Conservation (phyloP, 2,113 vertebrate genomes). For the Clinocottus analis region DNA sequence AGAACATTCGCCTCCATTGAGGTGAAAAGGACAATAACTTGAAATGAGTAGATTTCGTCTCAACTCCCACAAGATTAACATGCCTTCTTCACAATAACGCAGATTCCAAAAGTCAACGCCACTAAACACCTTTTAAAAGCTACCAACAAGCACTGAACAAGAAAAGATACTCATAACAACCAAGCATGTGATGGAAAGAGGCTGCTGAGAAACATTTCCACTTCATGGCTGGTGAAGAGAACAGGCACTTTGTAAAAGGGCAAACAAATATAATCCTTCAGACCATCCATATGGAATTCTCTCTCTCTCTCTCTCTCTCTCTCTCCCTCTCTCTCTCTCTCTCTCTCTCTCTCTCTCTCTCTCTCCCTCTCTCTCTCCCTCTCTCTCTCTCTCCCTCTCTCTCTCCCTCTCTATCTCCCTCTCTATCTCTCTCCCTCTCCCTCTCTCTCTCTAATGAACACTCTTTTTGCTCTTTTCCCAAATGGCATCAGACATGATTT, state of each 20-base stretch:
- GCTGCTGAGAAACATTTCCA: slow-evolving; percentile 9
- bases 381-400: too few species aligned
- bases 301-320: too few species aligned
- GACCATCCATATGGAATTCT: slow-evolving; percentile 8
- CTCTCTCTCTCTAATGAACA: too few species aligned
- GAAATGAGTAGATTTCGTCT: neutral
- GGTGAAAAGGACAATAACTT: neutral
- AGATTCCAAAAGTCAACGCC: neutral
- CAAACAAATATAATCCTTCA: neutral
- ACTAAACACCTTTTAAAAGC: neutral
- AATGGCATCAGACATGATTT: slow-evolving; percentile 24
- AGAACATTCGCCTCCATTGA: neutral
- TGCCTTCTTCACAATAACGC: neutral
- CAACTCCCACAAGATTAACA: neutral
- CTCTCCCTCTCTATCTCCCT: too few species aligned
- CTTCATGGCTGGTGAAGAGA: neutral
- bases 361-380: too few species aligned
- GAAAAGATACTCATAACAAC: slow-evolving; percentile 13
- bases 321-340: too few species aligned
- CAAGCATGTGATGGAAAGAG: slow-evolving; percentile 26
- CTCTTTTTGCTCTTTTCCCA: slow-evolving; percentile 13
- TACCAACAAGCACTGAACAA: neutral
- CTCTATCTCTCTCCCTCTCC: too few species aligned
- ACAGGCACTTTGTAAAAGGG: slow-evolving; percentile 8
- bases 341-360: too few species aligned